Percentiles rank a stretch among this genome's conserved stretches.
These are phyloP conservation scores for Drosophila pruinosa DNA, from an alignment of 1,140 invertebrate genomes.

Conservation along the genomic window DNA sequence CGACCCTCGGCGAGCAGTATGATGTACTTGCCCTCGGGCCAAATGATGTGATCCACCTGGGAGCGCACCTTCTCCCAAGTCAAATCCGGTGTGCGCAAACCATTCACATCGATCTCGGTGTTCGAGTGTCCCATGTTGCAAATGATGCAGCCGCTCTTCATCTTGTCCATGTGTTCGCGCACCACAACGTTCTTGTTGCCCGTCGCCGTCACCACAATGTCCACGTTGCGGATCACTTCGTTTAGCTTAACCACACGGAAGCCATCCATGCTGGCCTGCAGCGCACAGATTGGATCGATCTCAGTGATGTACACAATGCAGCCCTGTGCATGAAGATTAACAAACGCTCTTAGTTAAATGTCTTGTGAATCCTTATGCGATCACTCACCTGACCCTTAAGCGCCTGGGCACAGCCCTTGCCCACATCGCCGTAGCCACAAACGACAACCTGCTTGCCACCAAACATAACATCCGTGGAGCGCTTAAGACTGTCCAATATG, in stretches of 20 bases:
- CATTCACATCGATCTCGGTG: slow-evolving; percentile 98
- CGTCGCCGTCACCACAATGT: slow-evolving; percentile 97
- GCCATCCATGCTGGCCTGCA: slow-evolving; percentile 99
- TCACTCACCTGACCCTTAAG: slow-evolving; percentile 90
- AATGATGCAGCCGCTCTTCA: slow-evolving; percentile 98
- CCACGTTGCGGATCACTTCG: slow-evolving; percentile 91
- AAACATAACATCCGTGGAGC: slow-evolving; percentile 94
- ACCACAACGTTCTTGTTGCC: slow-evolving; percentile 98
- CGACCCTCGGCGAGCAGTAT: slow-evolving; percentile 97
- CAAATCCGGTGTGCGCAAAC: slow-evolving; percentile 95
- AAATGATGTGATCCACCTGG: slow-evolving; percentile 98
- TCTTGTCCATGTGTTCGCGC: slow-evolving; percentile 97
- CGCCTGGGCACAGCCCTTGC: slow-evolving; percentile 98
- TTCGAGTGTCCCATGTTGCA: slow-evolving; percentile 99
- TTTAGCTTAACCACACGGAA: slow-evolving; percentile 97
- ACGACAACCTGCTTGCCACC: slow-evolving; percentile 98
- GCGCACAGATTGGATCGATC: slow-evolving; percentile 98
- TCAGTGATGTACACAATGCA: slow-evolving; percentile 98
- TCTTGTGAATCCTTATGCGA: too few species aligned
- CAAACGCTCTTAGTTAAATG: too few species aligned
- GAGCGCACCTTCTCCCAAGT: slow-evolving; percentile 99
- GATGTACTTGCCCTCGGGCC: slow-evolving; percentile 96
- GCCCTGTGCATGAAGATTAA: slow-evolving; percentile 83
- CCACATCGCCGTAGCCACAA: slow-evolving; percentile 99
- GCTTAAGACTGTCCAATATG: slow-evolving; percentile 81